phyloP scores from a whole-genome alignment of 1,140 invertebrate genomes.

The Aphelinus atriplicis region DNA sequence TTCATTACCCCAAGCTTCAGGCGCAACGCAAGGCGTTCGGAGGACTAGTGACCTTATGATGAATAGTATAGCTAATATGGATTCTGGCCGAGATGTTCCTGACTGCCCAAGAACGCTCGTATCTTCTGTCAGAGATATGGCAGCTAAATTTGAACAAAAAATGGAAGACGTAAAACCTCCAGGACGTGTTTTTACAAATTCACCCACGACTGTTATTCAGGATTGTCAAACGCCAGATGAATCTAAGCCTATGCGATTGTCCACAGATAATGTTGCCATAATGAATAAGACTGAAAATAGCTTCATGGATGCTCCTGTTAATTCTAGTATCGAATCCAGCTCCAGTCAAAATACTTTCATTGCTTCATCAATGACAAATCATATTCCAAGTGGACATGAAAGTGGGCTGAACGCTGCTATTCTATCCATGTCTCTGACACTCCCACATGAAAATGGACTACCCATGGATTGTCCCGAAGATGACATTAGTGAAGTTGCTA shows the following conservation, averaged over 20 bases:
- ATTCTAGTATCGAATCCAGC: constrained; percentile 53
- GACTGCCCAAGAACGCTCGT: constrained; percentile 56
- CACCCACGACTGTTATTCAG: constrained; percentile 16
- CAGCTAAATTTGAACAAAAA: constrained; percentile 82
- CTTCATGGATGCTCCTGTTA: constrained; percentile 40
- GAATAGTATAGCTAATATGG: constrained; percentile 46
- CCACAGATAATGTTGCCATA: not conserved
- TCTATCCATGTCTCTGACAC: constrained; percentile 60
- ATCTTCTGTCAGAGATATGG: constrained; percentile 79
- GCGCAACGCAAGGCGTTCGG: constrained; percentile 49
- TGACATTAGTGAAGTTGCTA: constrained; percentile 64
- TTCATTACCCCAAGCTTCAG: constrained; percentile 34
- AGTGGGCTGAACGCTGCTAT: constrained; percentile 59
- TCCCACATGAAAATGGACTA: constrained; percentile 63
- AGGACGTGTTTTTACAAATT: constrained; percentile 17
- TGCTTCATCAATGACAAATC: constrained; percentile 18
- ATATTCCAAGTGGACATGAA: constrained; percentile 41
- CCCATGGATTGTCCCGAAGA: constrained; percentile 63
- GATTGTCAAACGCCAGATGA: constrained; percentile 13
- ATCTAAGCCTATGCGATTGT: not conserved
- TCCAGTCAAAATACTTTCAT: constrained; percentile 53
- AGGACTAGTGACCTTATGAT: constrained; percentile 61
- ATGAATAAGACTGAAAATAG: constrained; percentile 1
- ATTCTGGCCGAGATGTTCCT: constrained; percentile 53
- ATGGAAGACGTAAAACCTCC: constrained; percentile 17